These are phyloP conservation scores for Coptodon bakossiorum DNA, from an alignment of 2,113 vertebrate genomes.

Conservation along the genomic window DNA sequence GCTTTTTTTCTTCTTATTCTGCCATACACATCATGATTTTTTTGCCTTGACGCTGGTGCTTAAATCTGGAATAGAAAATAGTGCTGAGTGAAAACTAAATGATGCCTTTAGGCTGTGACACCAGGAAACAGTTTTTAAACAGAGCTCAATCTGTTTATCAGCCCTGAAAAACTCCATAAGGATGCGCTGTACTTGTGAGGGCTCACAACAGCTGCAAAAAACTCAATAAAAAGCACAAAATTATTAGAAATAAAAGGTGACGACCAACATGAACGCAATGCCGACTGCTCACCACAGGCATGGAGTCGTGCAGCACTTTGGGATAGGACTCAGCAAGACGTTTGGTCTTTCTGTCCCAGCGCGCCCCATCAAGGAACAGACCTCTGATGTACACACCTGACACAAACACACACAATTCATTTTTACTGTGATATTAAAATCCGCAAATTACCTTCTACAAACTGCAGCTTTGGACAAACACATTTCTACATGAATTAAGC, in stretches of 20 bases:
- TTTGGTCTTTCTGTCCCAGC: slow-evolving; percentile 81
- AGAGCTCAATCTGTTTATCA: neutral
- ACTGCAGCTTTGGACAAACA: neutral
- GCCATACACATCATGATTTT: neutral
- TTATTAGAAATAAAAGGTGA: neutral
- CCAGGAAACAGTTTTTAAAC: neutral
- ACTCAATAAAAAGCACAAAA: neutral
- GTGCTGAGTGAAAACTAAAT: neutral
- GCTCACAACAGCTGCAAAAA: neutral
- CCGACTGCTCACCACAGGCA: slow-evolving; percentile 78
- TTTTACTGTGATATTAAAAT: neutral
- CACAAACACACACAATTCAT: neutral
- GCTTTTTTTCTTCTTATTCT: neutral
- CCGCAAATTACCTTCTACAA: neutral
- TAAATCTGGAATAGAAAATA: neutral
- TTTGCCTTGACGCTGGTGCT: neutral
- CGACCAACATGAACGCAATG: neutral
- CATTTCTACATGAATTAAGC: neutral
- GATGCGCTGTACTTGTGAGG: neutral
- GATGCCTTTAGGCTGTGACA: neutral
- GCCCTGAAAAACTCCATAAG: neutral
- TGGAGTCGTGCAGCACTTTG: slow-evolving; percentile 82
- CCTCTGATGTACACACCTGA: slow-evolving; percentile 83
- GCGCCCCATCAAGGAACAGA: slow-evolving; percentile 84
- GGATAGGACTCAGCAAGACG: slow-evolving; percentile 81